Evolutionary conservation across 2,797 vertebrate genomes (phyloP), one percentile per base, ranked within the genome.

Genomic region (Gymnocypris eckloni): DNA sequence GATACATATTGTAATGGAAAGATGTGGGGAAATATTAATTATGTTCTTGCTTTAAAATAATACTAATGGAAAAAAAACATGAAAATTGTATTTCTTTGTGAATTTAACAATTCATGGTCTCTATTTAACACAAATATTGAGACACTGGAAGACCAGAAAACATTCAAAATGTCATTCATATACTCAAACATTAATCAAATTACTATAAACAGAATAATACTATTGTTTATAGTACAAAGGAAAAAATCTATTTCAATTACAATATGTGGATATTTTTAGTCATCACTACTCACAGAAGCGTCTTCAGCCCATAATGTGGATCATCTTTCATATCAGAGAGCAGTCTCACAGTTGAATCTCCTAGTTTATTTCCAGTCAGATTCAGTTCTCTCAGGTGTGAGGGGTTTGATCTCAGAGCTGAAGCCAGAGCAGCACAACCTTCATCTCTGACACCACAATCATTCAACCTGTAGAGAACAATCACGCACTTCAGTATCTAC

Each of bases 371-470:
- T 3, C 11, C 2, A 43, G 22, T 0, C 56, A 79, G 77, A 61
- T 79, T 15, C 22, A 79, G 77, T n/a, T 77, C 10, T 22, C 4
- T 56, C 52, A 77, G 52, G 33, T 77, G 75, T 56, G 28, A 20
- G 3, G 75, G 75, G 75, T 77, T 77, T 39, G 75, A 77, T 77
- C 33, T 77, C 50, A 77, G 75, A 39, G 75, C 75, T 39, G 33
- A 77, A 20, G 28, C 33, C 75, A 77, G 50, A 37, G 16, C 28
- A 56, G 28, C 50, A 56, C 73, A 54, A 39, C 48, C 50, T 37
- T 54, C 50, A 52, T 20, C 28, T 77, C 9, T 37, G 16, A 77
- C 9, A 0, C 52, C 52, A 56, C 52, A 56, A 9, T 56, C 20
- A 7, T 0, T 22, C 52, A 56, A 56, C 52, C 52, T 56, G 18